Conservation (phyloP, 2,888 invertebrate species). For the Agrotis exclamationis region DNA sequence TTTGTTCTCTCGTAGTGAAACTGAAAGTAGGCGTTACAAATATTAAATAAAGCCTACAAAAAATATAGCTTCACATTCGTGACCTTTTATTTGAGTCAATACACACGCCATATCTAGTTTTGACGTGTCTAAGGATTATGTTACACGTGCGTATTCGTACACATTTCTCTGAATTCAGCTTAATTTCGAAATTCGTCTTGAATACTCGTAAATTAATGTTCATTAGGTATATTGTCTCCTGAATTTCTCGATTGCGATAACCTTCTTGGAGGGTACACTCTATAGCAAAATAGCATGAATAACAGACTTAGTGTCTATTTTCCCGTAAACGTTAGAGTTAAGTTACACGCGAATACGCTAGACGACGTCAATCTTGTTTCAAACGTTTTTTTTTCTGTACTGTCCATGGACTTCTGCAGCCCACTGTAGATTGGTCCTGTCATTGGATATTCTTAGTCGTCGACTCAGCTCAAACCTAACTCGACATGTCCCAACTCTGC, state of each 20-base stretch:
- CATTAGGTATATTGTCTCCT: constrained; percentile 55
- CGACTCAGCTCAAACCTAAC: too few relatives aligned
- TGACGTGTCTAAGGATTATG: not conserved
- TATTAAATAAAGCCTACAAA: not conserved
- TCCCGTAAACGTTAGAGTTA: too few relatives aligned
- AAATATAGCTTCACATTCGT: constrained; percentile 10
- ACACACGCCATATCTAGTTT: constrained; percentile 13
- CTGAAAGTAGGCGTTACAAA: not conserved
- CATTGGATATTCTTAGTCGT: too few relatives aligned
- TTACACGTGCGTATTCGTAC: constrained; percentile 32
- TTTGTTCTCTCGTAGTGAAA: not conserved
- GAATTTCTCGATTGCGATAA: constrained; percentile 46
- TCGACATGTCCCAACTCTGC: too few relatives aligned
- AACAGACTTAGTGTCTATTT: too few relatives aligned
- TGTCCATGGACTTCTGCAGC: too few relatives aligned
- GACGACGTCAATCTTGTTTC: too few relatives aligned
- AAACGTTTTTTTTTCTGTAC: too few relatives aligned
- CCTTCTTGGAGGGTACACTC: constrained; percentile 20
- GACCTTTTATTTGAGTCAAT: not conserved
- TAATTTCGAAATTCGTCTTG: constrained; percentile 62
- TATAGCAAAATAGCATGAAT: too few relatives aligned
- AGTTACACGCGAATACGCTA: too few relatives aligned
- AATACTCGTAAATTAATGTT: constrained; percentile 56
- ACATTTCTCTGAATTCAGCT: constrained; percentile 70
- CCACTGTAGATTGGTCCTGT: too few relatives aligned